phyloP scores from a whole-genome alignment of 1,140 invertebrate species.

The Varroa destructor region DNA sequence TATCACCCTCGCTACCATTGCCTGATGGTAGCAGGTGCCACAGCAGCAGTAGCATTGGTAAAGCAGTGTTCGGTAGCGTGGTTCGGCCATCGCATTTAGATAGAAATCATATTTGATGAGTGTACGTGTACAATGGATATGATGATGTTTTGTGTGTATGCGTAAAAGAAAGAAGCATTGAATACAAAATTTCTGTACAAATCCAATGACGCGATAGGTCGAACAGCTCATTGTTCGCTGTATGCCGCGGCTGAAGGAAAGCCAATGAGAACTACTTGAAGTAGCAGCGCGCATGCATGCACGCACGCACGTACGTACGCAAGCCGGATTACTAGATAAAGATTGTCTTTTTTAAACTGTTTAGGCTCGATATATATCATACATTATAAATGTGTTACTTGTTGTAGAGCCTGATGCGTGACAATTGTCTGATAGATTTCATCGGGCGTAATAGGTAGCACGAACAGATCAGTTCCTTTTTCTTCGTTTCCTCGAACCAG shows the following conservation, averaged over 20 bases:
- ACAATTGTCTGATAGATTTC: no score
- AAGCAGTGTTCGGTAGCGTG: not conserved
- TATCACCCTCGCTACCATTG: no score
- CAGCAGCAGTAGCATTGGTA: not conserved
- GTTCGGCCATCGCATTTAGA: not conserved
- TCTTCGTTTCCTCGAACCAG: no score
- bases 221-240: not conserved
- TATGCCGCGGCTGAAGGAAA: not conserved
- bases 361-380: no score
- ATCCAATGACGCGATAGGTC: not conserved
- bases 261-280: not conserved
- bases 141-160: not conserved
- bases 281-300: not conserved
- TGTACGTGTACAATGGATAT: not conserved
- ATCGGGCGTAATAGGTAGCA: no score
- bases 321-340: not conserved
- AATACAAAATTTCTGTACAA: slow-evolving; percentile 27
- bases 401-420: no score
- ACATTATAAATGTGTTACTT: no score
- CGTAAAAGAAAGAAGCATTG: not conserved
- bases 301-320: not conserved
- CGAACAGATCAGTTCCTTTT: no score
- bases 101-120: not conserved
- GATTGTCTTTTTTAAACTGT: not conserved
- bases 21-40: not conserved